phyloP scores from a whole-genome alignment of 2,888 invertebrate species.

The Lacanobia wlatinum region DNA sequence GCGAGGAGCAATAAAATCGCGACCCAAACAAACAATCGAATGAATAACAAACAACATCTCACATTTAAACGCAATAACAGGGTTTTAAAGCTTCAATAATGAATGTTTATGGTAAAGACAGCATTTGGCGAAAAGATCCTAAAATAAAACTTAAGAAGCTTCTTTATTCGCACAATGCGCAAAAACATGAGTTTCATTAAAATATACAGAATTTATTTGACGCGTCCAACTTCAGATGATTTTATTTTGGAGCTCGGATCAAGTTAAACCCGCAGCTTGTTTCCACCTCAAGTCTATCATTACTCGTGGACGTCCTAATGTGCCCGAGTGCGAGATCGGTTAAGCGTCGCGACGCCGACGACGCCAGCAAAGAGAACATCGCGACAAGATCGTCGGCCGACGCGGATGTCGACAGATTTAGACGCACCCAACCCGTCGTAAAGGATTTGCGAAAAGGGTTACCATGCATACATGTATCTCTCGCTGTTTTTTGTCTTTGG shows the following conservation, averaged over 20 bases:
- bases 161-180: not conserved
- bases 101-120: slow-evolving; percentile 59
- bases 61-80: slow-evolving; percentile 60
- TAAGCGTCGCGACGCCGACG: slow-evolving; percentile 65
- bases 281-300: slow-evolving; percentile 54
- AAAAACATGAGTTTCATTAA: slow-evolving; percentile 12
- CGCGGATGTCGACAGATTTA: slow-evolving; percentile 86
- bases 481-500: slow-evolving; percentile 29
- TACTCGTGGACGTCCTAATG: slow-evolving; percentile 60
- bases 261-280: slow-evolving; percentile 40
- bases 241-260: slow-evolving; percentile 40
- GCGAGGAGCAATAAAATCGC: slow-evolving; percentile 62
- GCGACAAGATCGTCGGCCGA: slow-evolving; percentile 71
- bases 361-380: slow-evolving; percentile 75
- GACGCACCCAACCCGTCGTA: slow-evolving; percentile 69
- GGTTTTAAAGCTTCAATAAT: slow-evolving; percentile 46
- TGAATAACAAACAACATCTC: slow-evolving; percentile 64
- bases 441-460: slow-evolving; percentile 71
- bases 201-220: slow-evolving; percentile 20
- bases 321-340: slow-evolving; percentile 59
- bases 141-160: slow-evolving; percentile 41
- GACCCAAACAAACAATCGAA: slow-evolving; percentile 64
- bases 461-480: slow-evolving; percentile 52
- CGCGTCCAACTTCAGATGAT: slow-evolving; percentile 16
- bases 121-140: slow-evolving; percentile 36